Evolutionary conservation across 2,888 invertebrate genomes (phyloP), one percentile per base, ranked within the genome.

Genomic region (Timema podura): DNA sequence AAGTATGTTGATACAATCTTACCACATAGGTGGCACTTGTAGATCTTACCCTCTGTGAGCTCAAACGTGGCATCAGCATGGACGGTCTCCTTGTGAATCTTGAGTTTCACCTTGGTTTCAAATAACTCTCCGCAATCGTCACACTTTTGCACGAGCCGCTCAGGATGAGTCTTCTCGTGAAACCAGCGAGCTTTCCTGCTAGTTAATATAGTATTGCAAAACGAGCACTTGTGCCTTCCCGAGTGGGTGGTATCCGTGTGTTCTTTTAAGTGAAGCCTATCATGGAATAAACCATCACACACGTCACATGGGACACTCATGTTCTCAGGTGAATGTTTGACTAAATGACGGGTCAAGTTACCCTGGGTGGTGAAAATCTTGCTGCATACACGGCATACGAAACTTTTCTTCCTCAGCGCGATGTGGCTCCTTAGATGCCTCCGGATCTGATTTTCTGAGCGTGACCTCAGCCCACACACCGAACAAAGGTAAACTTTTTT

Each of bases 341-440:
- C 65, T 48, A 71, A 48, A 69, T 75, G 74, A 44, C 69, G 65
- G 54, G 67, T 72, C 16, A 75, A 72, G 45, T 71, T 72, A 48
- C 61, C 68, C 13, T 71, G 68, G 16, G 72, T 61, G n/a, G 72
- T 68, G 45, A 74, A 73, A 16, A 64, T 49, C 65, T 69, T 54
- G 3, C 68, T 64, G 48, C 74, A 75, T 47, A 74, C 70, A 57
- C 73, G 69, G 48, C 69, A 72, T 66, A 49, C 67, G 61, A 61
- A 68, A 5, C 13, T 68, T 68, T 71, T 73, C 46, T 64, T 72
- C 51, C 65, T 65, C 8, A 66, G 48, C 11, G 67, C 71, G 30
- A 69, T 30, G 49, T 71, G 72, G n/a, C 64, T 68, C 64, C 68
- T 72, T 13, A 71, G 51, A 59, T 73, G 73, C 48, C 70, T 71